Evolutionary conservation across 1,140 invertebrate genomes (phyloP), one percentile per base, ranked within the genome.

Genomic region (Eubasilissa regina): DNA sequence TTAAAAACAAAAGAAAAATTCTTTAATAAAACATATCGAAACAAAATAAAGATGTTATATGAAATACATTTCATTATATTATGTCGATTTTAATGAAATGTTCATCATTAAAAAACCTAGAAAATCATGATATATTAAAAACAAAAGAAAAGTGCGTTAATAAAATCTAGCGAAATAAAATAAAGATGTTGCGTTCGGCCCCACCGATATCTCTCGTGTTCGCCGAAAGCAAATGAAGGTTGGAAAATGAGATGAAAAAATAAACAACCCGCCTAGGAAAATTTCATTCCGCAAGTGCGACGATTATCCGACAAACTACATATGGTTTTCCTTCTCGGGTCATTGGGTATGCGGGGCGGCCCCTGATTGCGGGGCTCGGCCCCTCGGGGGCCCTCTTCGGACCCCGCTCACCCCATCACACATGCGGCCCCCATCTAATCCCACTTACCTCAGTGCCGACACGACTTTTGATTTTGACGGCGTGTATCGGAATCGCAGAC

Each of bases 301-400:
- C 81, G 81, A 82, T 82, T 82, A 82, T 82, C 75, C 81, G 66
- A 56, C 70, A 82, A 82, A 82, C 81, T 82, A 82, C 81, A 82
- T 82, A 80, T 82, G 81, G 78, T 70, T 77, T 80, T 79, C 75
- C 74, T 77, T 72, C 73, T 64, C 80, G 78, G 75, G 77, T 82
- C 81, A 82, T 82, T 80, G 58, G 70, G 72, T 82, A 82, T 82
- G 81, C 81, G 44, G 74, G 62, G 35, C 72, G 81, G 68, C 66
- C 70, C 76, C 56, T 79, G 77, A 81, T 81, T 79, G 80, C 77
- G 78, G 80, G 68, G 19, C 43, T 44, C 48, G 74, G 70, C 76
- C 35, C 51, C 55, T n/a, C 10, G 66, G 75, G 79, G 75, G 66
- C 64, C 70, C 80, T 58, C 3, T 19, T 62, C 64, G 55, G 72